These are phyloP conservation scores for Dermolepida albohirtum DNA, from an alignment of 2,888 invertebrate species.

Conservation along the genomic window DNA sequence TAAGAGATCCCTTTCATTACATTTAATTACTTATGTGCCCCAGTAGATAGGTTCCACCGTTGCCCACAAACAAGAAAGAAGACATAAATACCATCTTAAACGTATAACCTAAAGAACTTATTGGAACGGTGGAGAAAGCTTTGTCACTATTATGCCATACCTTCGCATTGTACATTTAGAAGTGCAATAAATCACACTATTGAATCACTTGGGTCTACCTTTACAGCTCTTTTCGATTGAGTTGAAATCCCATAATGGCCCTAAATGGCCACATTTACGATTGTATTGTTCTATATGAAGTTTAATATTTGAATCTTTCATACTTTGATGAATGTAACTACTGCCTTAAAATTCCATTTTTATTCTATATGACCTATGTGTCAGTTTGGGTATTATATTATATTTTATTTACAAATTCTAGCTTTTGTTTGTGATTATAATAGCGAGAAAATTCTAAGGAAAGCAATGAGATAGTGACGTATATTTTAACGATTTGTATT, in stretches of 20 bases:
- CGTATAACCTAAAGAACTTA: too few relatives aligned
- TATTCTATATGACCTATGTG: not conserved
- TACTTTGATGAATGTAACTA: slow-evolving; percentile 50
- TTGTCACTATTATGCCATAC: slow-evolving; percentile 37
- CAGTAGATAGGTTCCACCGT: too few relatives aligned
- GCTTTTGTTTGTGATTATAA: too few relatives aligned
- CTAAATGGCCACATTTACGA: slow-evolving; percentile 63
- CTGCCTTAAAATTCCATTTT: slow-evolving; percentile 36
- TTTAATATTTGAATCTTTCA: slow-evolving; percentile 52
- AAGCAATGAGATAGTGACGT: too few relatives aligned
- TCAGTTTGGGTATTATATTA: not conserved
- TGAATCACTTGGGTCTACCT: slow-evolving; percentile 57
- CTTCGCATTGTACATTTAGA: slow-evolving; percentile 37
- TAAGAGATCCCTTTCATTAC: too few relatives aligned
- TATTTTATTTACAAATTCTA: not conserved
- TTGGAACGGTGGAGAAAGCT: slow-evolving; percentile 14
- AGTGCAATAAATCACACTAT: slow-evolving; percentile 57
- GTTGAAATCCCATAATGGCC: slow-evolving; percentile 65
- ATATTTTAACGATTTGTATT: too few relatives aligned
- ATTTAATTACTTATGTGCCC: too few relatives aligned
- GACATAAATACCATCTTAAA: too few relatives aligned
- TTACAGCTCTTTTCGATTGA: slow-evolving; percentile 62
- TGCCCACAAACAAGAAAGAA: too few relatives aligned
- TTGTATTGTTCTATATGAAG: slow-evolving; percentile 56
- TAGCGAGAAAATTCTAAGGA: too few relatives aligned